A percentile compares a stretch with the other conserved stretches of the same genome.
These are phyloP conservation scores for Seira sanloemensis DNA, from an alignment of 2,888 invertebrate genomes.

Conservation along the genomic window DNA sequence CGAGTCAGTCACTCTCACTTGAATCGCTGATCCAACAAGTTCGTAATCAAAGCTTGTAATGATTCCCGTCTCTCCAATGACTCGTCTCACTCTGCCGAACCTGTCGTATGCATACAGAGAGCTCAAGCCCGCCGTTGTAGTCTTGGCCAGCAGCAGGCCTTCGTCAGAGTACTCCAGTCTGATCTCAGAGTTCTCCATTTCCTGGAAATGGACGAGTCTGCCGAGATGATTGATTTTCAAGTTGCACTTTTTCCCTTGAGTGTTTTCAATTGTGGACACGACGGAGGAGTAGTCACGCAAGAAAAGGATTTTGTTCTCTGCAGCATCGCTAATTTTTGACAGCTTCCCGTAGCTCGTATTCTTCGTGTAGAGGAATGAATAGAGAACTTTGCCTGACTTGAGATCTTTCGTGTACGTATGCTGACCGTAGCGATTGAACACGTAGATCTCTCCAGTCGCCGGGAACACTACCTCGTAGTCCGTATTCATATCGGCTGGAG, in stretches of 20 bases:
- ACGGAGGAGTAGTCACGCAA: slow-evolving; percentile 93
- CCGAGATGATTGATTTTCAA: slow-evolving; percentile 95
- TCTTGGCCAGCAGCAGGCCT: slow-evolving; percentile 82
- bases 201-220: slow-evolving; percentile 88
- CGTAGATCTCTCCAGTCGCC: slow-evolving; percentile 94
- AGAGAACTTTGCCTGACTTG: slow-evolving; percentile 95
- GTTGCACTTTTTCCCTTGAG: slow-evolving; percentile 94
- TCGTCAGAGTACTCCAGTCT: slow-evolving; percentile 92
- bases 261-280: slow-evolving; percentile 94
- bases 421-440: slow-evolving; percentile 96
- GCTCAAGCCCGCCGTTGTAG: slow-evolving; percentile 73
- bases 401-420: slow-evolving; percentile 96
- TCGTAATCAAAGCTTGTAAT: slow-evolving; percentile 71
- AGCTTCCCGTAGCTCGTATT: slow-evolving; percentile 96
- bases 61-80: slow-evolving; percentile 75
- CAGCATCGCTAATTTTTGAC: slow-evolving; percentile 94
- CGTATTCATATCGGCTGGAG: slow-evolving; percentile 87
- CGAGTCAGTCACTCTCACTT: slow-evolving; percentile 71
- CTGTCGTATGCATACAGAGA: slow-evolving; percentile 79
- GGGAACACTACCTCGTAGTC: slow-evolving; percentile 96
- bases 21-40: slow-evolving; percentile 67
- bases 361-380: slow-evolving; percentile 97
- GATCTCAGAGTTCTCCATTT: slow-evolving; percentile 92
- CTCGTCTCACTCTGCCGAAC: slow-evolving; percentile 78
- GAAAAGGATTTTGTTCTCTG: slow-evolving; percentile 94